A percentile compares a stretch with the other conserved stretches of the same genome.
Evolutionary conservation across 1,140 invertebrate species (phyloP).

Genomic region (Drosophila repletoides): DNA sequence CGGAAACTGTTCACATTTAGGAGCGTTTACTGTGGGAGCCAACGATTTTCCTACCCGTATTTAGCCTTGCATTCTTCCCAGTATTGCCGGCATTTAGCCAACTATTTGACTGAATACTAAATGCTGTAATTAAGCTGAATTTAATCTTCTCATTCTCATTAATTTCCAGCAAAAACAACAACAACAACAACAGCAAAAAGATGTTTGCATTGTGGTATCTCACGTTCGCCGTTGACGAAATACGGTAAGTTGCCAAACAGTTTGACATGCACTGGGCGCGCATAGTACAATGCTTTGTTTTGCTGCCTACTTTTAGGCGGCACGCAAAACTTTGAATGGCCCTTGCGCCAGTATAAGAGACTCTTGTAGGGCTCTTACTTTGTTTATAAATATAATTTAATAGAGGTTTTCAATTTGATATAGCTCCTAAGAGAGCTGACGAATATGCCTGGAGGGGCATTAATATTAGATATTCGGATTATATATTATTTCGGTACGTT

Average conservation of each 20-base stretch:
- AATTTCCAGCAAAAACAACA: slow-evolving; percentile 44
- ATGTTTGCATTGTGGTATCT: slow-evolving; percentile 81
- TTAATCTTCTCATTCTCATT: slow-evolving; percentile 12
- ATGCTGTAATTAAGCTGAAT: slow-evolving; percentile 21
- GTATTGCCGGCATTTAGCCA: background rate
- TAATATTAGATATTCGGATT: no score
- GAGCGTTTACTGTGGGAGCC: no score
- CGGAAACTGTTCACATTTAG: no score
- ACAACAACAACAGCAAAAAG: slow-evolving; percentile 33
- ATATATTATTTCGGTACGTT: no score
- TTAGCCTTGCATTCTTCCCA: background rate
- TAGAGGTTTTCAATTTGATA: no score
- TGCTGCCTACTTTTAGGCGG: slow-evolving; percentile 51
- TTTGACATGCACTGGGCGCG: slow-evolving; percentile 37
- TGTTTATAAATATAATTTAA: no score
- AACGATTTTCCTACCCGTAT: no score
- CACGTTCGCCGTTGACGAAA: slow-evolving; percentile 78
- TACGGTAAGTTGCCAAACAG: slow-evolving; percentile 66
- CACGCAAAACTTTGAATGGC: background rate
- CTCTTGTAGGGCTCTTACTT: background rate
- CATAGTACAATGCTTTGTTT: background rate
- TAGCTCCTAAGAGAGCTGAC: no score
- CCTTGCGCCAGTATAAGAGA: background rate
- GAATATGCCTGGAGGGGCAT: no score
- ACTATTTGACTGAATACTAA: slow-evolving; percentile 7